phyloP scores from a whole-genome alignment of 2,113 vertebrate species.

The Serinus canaria region DNA sequence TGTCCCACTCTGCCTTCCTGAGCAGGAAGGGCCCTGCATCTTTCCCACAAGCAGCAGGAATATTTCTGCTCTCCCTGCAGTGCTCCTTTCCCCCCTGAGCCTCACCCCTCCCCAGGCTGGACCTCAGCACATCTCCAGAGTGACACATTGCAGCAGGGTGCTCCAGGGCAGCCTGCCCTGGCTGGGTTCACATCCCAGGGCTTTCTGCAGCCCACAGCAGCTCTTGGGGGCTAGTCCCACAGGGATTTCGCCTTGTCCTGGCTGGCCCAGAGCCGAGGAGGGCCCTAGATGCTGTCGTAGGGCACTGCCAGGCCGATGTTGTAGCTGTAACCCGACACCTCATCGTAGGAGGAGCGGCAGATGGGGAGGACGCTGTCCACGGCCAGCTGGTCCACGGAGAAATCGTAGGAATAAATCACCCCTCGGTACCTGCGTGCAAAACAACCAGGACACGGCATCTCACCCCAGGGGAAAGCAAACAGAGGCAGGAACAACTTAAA shows the following conservation, averaged over 20 bases:
- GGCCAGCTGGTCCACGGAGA: conserved; percentile 79
- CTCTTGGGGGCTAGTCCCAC: accelerated
- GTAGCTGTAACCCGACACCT: conserved; percentile 81
- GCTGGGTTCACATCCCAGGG: neutral
- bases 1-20: neutral
- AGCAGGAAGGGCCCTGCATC: neutral
- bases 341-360: conserved; percentile 82
- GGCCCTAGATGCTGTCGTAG: conserved; percentile 71
- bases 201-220: neutral
- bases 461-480: neutral
- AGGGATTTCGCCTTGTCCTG: accelerated
- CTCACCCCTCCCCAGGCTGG: neutral
- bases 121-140: accelerated
- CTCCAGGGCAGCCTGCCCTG: neutral
- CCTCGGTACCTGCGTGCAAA: conserved; percentile 81
- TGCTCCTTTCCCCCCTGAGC: neutral
- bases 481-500: accelerated
- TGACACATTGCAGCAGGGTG: accelerated
- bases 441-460: neutral
- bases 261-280: neutral
- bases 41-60: neutral
- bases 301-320: conserved; percentile 87
- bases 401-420: conserved; percentile 87
- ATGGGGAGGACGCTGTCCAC: conserved; percentile 85
- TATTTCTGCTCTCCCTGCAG: neutral